These are phyloP conservation scores for Knipowitschia caucasica DNA, from an alignment of 2,797 vertebrate species.

Conservation along the genomic window DNA sequence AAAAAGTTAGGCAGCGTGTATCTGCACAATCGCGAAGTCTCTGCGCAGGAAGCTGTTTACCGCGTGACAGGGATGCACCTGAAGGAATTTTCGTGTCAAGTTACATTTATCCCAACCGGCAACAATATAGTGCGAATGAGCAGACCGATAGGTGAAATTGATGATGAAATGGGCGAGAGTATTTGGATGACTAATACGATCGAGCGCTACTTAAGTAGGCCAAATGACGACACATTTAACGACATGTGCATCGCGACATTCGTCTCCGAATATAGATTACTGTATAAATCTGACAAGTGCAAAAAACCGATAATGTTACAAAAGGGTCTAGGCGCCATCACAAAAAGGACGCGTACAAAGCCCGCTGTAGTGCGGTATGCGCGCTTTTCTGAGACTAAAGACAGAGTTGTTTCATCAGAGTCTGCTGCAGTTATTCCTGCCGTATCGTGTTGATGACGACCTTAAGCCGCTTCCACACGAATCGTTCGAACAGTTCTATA, in stretches of 20 bases:
- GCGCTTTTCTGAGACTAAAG: background rate
- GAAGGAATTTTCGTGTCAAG: slow-evolving; percentile 8
- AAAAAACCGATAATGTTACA: background rate
- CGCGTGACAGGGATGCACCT: background rate
- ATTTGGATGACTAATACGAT: background rate
- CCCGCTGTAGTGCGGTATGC: background rate
- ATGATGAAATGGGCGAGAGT: background rate
- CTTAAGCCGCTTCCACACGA: background rate
- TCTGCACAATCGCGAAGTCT: background rate
- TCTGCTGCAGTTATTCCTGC: background rate
- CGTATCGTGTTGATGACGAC: background rate
- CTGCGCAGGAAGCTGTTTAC: background rate
- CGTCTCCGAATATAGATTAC: background rate
- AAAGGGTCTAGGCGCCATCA: background rate
- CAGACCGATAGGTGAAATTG: background rate
- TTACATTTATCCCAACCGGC: background rate
- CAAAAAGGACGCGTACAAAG: background rate
- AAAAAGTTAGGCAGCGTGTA: background rate
- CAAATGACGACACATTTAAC: background rate
- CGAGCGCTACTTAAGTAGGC: background rate
- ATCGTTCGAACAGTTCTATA: no score
- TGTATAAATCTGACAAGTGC: background rate
- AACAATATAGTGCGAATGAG: background rate
- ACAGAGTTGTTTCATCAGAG: background rate
- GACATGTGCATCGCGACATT: background rate